phyloP scores from a whole-genome alignment of 2,888 invertebrate genomes.

The Ormyrus labotus region DNA sequence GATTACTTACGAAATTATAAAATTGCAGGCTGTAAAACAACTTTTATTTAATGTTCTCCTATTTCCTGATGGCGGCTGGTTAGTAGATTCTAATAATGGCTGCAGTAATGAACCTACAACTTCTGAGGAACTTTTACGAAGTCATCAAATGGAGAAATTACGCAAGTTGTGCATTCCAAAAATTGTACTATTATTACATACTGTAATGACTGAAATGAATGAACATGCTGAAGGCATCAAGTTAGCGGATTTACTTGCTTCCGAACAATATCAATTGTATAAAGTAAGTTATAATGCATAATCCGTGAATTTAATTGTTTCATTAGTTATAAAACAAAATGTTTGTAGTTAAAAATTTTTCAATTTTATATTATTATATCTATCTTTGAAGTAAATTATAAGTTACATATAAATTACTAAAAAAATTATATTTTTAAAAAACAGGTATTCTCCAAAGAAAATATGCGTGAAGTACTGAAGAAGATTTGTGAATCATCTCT shows the following conservation, averaged over 20 bases:
- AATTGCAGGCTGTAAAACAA: conserved; percentile 82
- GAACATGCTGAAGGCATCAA: conserved; percentile 86
- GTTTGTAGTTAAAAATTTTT: no score
- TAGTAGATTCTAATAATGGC: conserved; percentile 82
- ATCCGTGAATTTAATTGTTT: no score
- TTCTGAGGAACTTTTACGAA: conserved; percentile 78
- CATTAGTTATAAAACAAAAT: no score
- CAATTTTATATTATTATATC: no score
- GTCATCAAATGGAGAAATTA: conserved; percentile 85
- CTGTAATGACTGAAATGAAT: conserved; percentile 86
- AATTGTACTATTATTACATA: conserved; percentile 86
- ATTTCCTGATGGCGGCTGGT: conserved; percentile 94
- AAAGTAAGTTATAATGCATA: conserved; percentile 71
- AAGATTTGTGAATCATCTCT: conserved; percentile 89
- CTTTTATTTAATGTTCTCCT: conserved; percentile 90
- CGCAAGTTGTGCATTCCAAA: conserved; percentile 91
- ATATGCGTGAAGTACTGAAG: conserved; percentile 85
- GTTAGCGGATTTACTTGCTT: conserved; percentile 87
- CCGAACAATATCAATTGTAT: conserved; percentile 87
- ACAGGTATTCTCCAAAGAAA: conserved; percentile 82
- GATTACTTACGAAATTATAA: not conserved
- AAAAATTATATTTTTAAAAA: conserved; percentile 22
- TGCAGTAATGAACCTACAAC: conserved; percentile 76
- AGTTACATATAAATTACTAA: not conserved
- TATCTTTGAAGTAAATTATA: no score